These are phyloP conservation scores for Yponomeuta malinellus DNA, from an alignment of 2,888 invertebrate genomes.

Conservation along the genomic window DNA sequence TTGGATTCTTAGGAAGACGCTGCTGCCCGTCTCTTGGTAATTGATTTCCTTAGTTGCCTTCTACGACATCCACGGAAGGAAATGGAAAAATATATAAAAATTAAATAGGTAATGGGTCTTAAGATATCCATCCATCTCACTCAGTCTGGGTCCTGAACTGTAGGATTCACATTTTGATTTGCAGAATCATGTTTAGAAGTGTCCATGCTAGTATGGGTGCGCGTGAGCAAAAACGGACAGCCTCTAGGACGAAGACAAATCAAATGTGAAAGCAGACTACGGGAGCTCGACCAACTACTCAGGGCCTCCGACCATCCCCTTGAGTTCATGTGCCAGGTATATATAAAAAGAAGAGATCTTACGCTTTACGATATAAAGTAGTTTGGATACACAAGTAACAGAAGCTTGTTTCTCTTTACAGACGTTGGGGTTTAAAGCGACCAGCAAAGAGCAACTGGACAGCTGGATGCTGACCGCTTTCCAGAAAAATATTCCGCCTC, in stretches of 20 bases:
- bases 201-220: conserved; percentile 87
- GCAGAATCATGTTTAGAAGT: conserved; percentile 86
- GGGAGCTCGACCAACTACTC: conserved; percentile 88
- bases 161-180: too few relatives aligned
- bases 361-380: background rate
- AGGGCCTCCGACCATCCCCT: conserved; percentile 86
- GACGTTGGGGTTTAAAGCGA: conserved; percentile 87
- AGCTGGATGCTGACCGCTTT: conserved; percentile 88
- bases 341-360: background rate
- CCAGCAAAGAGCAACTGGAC: conserved; percentile 86
- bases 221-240: conserved; percentile 87
- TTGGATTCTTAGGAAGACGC: too few relatives aligned
- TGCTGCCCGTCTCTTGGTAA: too few relatives aligned
- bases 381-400: background rate
- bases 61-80: too few relatives aligned
- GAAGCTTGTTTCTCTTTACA: conserved; percentile 42
- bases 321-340: conserved; percentile 92
- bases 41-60: too few relatives aligned
- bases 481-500: conserved; percentile 89
- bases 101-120: too few relatives aligned
- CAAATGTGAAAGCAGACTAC: conserved; percentile 89
- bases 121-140: too few relatives aligned
- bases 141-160: too few relatives aligned
- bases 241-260: conserved; percentile 88
- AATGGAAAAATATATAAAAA: too few relatives aligned